Conservation (phyloP, 2,797 vertebrate genomes). For the Arrhamphus sclerolepis region DNA sequence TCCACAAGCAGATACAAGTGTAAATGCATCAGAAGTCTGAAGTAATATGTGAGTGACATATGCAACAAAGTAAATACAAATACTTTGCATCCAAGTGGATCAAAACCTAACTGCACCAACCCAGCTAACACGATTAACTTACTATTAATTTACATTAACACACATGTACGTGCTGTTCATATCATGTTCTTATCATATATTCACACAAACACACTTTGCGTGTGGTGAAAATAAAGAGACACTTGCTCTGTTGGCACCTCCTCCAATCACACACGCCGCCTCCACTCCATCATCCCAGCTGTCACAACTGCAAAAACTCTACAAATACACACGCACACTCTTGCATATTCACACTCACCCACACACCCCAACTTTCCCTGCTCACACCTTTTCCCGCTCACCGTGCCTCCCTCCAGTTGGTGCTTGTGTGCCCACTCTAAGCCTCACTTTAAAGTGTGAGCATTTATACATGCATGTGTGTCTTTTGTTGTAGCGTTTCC, state of each 20-base stretch:
- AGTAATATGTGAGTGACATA: background rate
- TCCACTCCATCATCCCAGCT: constrained; percentile 82
- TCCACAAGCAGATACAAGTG: background rate
- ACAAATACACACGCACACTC: constrained; percentile 73
- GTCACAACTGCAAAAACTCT: constrained; percentile 82
- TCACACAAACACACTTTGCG: constrained; percentile 57
- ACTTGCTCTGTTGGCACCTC: constrained; percentile 82
- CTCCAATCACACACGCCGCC: constrained; percentile 79
- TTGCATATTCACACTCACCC: constrained; percentile 75
- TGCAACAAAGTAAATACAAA: constrained; percentile 21
- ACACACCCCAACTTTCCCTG: constrained; percentile 74
- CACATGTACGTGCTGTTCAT: constrained; percentile 60
- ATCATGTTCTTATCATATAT: constrained; percentile 36
- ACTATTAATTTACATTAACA: constrained; percentile 59
- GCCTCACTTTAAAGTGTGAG: constrained; percentile 52
- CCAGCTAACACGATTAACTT: constrained; percentile 14
- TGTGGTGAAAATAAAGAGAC: constrained; percentile 80
- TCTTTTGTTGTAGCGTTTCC: constrained; percentile 49
- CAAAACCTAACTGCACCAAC: constrained; percentile 21
- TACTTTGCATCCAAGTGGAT: constrained; percentile 12
- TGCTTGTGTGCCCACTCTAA: constrained; percentile 72
- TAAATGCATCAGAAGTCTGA: background rate
- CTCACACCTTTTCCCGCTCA: constrained; percentile 79
- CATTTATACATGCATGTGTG: constrained; percentile 21
- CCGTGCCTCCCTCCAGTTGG: constrained; percentile 73